These are phyloP conservation scores for Megaceryle torquata DNA, from an alignment of 2,113 vertebrate genomes.

Conservation along the genomic window DNA sequence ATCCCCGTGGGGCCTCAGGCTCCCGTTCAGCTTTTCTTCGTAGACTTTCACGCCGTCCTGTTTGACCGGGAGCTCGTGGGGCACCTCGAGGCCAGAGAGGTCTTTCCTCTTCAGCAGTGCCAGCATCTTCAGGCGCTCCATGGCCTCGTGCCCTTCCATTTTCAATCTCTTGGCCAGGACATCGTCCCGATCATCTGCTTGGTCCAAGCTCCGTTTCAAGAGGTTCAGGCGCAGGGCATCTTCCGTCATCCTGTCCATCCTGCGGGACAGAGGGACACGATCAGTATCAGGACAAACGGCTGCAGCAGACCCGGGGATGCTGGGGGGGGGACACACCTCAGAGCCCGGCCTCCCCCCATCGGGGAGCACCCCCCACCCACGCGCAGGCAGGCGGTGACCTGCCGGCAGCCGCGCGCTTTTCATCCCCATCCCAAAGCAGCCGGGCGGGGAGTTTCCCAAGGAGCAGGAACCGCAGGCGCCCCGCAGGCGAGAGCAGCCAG, in stretches of 20 bases:
- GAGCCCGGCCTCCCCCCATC: background rate
- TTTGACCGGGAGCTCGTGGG: constrained; percentile 75
- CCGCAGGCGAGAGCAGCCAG: fast-evolving
- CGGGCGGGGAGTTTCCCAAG: background rate
- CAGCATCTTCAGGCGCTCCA: constrained; percentile 98
- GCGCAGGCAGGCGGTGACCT: background rate
- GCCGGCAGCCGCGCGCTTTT: background rate
- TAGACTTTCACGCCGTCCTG: constrained; percentile 78
- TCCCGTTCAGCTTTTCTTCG: constrained; percentile 83
- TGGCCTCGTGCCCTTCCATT: constrained; percentile 97
- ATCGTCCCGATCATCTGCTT: constrained; percentile 89
- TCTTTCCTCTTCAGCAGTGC: constrained; percentile 95
- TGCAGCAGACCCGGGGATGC: background rate
- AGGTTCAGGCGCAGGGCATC: constrained; percentile 93
- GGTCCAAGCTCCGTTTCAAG: constrained; percentile 90
- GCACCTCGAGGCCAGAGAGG: constrained; percentile 83
- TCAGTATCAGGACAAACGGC: background rate
- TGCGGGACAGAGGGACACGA: constrained; percentile 2
- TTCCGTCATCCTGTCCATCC: constrained; percentile 97
- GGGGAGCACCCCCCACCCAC: background rate
- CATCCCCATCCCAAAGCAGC: background rate
- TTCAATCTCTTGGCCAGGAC: constrained; percentile 92
- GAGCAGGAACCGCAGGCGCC: background rate
- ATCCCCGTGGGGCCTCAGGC: constrained; percentile 75
- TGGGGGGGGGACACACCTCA: background rate